Evolutionary conservation across 2,888 invertebrate genomes (phyloP).

Genomic region (Noctua comes): DNA sequence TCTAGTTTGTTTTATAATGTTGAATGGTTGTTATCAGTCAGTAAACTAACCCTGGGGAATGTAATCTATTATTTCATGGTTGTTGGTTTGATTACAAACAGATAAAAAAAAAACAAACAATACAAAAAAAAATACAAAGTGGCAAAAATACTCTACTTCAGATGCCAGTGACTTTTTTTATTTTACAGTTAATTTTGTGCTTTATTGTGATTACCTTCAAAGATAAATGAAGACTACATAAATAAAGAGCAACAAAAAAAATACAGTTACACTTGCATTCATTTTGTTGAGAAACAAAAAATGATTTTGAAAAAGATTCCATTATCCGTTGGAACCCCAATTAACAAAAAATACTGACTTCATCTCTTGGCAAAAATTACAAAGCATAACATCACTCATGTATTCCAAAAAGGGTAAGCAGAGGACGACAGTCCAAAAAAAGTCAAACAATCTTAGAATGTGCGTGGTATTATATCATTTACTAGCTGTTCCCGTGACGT

Average conservation of each 20-base stretch:
- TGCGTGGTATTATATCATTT: neutral
- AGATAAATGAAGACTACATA: neutral
- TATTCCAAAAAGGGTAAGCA: neutral
- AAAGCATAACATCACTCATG: too few species aligned
- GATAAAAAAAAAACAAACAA: neutral
- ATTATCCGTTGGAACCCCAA: neutral
- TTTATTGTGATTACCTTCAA: neutral
- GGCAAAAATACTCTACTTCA: neutral
- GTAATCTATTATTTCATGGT: neutral
- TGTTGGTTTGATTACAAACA: neutral
- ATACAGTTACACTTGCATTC: too few species aligned
- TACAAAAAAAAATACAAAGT: neutral
- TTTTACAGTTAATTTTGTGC: neutral
- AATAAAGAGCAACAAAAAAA: neutral
- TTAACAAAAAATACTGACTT: neutral
- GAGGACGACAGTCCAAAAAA: neutral
- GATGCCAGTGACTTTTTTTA: neutral
- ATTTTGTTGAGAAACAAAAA: neutral
- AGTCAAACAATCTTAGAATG: neutral
- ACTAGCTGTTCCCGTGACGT: too few species aligned
- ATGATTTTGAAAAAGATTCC: neutral
- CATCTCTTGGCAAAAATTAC: neutral
- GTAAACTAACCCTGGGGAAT: conserved; percentile 4
- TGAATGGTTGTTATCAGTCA: conserved; percentile 28
- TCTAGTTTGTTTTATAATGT: neutral